phyloP scores from a whole-genome alignment of 2,888 invertebrate species.

The Pterostichus niger region DNA sequence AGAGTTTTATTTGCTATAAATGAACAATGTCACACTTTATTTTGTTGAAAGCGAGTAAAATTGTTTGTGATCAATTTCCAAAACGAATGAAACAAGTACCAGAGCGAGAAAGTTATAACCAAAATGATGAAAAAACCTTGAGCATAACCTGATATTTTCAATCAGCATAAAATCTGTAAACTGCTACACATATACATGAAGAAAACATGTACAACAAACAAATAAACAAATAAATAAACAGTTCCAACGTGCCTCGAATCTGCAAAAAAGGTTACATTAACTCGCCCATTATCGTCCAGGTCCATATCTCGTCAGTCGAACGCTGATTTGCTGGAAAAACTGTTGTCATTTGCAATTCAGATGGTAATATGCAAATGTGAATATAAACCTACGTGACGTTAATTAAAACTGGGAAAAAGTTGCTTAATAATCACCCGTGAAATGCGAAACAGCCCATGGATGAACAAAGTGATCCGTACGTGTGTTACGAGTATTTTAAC shows the following conservation, averaged over 20 bases:
- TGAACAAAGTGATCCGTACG: neutral
- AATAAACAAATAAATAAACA: neutral
- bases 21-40: too few species aligned
- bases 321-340: constrained; percentile 39
- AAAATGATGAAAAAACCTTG: neutral
- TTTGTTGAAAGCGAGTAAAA: neutral
- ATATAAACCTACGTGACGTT: constrained; percentile 46
- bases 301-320: constrained; percentile 8
- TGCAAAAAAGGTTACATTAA: constrained; percentile 21
- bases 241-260: neutral
- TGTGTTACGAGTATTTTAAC: too few species aligned
- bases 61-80: neutral
- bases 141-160: neutral
- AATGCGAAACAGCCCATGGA: constrained; percentile 53
- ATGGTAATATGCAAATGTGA: constrained; percentile 58
- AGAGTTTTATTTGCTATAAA: too few species aligned
- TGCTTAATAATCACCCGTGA: constrained; percentile 51
- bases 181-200: constrained; percentile 13
- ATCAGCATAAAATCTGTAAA: neutral
- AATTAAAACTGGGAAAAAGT: constrained; percentile 60
- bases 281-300: neutral
- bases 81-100: constrained; percentile 28
- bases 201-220: constrained; percentile 8
- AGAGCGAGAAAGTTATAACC: constrained; percentile 6
- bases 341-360: constrained; percentile 59